Evolutionary conservation across 1,140 invertebrate genomes (phyloP).

Genomic region (Riptortus pedestris): DNA sequence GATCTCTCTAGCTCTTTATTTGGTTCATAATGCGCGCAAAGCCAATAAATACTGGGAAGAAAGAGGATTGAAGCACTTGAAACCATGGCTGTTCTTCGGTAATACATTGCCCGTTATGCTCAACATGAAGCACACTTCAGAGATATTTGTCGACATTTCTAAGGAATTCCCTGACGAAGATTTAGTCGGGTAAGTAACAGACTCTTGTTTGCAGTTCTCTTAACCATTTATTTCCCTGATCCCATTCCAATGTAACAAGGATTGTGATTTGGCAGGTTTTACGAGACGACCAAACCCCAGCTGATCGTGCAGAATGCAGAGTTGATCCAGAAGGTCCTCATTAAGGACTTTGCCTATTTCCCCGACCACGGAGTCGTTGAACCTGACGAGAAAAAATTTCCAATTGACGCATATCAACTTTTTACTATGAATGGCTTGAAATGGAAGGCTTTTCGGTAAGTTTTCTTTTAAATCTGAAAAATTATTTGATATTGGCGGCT

Average conservation of each 20-base stretch:
- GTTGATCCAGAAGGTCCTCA: conserved; percentile 32
- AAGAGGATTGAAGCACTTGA: background rate
- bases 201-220: too few species aligned
- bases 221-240: too few species aligned
- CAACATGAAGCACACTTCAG: background rate
- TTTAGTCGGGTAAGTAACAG: background rate
- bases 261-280: background rate
- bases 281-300: background rate
- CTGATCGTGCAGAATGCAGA: conserved; percentile 20
- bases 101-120: background rate
- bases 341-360: conserved; percentile 35
- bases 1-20: background rate
- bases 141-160: background rate
- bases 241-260: too few species aligned
- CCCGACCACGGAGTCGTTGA: conserved; percentile 27
- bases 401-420: conserved; percentile 19
- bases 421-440: conserved; percentile 29
- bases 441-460: conserved; percentile 36
- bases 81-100: background rate
- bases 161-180: background rate
- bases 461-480: too few species aligned
- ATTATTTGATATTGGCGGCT: too few species aligned
- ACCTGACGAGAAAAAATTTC: conserved; percentile 24
- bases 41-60: background rate
- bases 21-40: background rate